These are phyloP conservation scores for Anthopleura xanthogrammica DNA, from an alignment of 92 coral and sea anemone genomes.

Conservation along the genomic window DNA sequence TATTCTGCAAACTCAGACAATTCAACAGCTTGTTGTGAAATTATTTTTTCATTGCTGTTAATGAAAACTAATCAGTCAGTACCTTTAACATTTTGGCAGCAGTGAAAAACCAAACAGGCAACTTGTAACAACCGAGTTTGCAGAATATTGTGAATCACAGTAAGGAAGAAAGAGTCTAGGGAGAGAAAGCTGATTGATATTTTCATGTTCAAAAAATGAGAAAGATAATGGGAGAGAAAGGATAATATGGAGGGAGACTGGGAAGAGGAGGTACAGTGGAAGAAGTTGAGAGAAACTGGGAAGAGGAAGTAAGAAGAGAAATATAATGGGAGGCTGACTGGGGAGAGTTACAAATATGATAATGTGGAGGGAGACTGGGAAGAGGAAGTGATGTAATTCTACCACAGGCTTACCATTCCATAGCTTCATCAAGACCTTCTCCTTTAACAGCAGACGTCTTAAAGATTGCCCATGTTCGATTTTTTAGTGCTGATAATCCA, in stretches of 20 bases:
- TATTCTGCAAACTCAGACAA: too few species aligned
- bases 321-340: too few species aligned
- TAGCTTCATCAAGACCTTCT: conserved; percentile 94
- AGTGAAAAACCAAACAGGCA: too few species aligned
- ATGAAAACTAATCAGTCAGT: too few species aligned
- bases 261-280: neutral
- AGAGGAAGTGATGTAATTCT: neutral
- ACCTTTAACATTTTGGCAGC: too few species aligned
- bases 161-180: neutral
- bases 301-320: neutral
- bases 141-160: too few species aligned
- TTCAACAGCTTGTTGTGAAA: too few species aligned
- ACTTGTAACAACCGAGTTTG: too few species aligned
- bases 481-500: conserved; percentile 87
- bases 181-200: neutral
- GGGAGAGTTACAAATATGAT: too few species aligned
- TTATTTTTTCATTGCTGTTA: too few species aligned
- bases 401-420: conserved; percentile 84
- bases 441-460: conserved; percentile 95
- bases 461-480: conserved; percentile 92
- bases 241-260: neutral
- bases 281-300: neutral
- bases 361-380: too few species aligned
- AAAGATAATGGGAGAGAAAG: neutral
- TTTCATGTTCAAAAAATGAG: neutral